Evolutionary conservation across 2,113 vertebrate genomes (phyloP), one percentile per base, ranked within the genome.

Genomic region (Anguilla japonica): DNA sequence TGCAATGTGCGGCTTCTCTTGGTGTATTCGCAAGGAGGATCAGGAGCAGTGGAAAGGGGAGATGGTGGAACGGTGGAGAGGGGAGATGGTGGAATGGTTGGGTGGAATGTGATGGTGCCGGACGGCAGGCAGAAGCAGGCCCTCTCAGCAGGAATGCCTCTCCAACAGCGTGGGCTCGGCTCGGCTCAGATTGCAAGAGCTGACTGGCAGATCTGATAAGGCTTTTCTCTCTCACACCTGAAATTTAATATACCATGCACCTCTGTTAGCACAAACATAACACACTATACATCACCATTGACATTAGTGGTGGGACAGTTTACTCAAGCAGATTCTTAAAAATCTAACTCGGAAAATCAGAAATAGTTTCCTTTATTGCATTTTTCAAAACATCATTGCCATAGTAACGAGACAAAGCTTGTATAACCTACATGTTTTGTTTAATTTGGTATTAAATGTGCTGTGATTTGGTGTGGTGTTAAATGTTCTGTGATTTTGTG

Each of bases 171-270:
- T 50, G 43, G 20, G 83, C 26, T n/a, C 63, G n/a, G 71, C 14
- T 34, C 34, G 34, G 34, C 16, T 87, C 71, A 87, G 39, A 87
- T 82, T 11, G 81, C 71, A 57, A 22, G 20, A n/a, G 79, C 67
- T n/a, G 81, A 20, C 8, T 8, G 16, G 39, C 81, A 87, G 9
- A 87, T 79, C 46, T 87, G 41, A 83, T 87, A 87, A 3, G 86
- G 82, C 67, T 83, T 87, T 63, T 75, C 40, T 67, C 60, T 87
- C 39, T 41, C 46, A 22, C 67, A 83, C 71, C 86, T 87, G 86
- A 18, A 79, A 86, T 26, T 3, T 50, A 82, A 50, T 41, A 81
- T 81, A 15, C 41, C 13, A 81, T 16, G 9, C 29, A 79, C n/a
- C 5, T 26, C 40, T 79, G 40, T 39, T 34, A 81, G 29, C 15